Percentiles rank a stretch among this genome's conserved stretches.
Conservation (phyloP, 2,888 invertebrate species). For the Xanthia togata region DNA sequence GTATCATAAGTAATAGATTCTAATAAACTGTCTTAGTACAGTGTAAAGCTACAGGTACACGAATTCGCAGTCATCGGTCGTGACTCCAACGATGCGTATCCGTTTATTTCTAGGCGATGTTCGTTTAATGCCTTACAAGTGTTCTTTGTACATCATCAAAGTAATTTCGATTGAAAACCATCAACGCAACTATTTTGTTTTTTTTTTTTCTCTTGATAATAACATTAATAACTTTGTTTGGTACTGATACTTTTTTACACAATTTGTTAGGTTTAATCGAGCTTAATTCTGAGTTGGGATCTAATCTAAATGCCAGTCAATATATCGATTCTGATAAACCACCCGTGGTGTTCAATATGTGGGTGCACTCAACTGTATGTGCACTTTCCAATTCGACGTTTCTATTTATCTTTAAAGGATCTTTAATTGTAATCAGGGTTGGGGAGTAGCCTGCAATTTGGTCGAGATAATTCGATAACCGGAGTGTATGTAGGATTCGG, state of each 20-base stretch:
- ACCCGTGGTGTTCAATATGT: conserved; percentile 35
- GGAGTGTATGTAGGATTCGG: conserved; percentile 78
- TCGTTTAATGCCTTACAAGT: conserved; percentile 75
- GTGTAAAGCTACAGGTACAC: conserved; percentile 43
- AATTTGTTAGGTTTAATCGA: conserved; percentile 15
- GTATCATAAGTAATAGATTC: conserved; percentile 40
- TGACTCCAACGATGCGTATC: conserved; percentile 65
- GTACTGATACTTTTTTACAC: not conserved
- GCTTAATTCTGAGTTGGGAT: conserved; percentile 25
- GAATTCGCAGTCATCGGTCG: conserved; percentile 49
- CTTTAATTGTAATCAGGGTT: conserved; percentile 53
- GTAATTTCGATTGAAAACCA: conserved; percentile 63
- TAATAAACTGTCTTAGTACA: conserved; percentile 36
- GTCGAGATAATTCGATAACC: conserved; percentile 67
- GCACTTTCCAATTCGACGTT: conserved; percentile 46
- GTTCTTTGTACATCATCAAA: conserved; percentile 75
- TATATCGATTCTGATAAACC: conserved; percentile 38
- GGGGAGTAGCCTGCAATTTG: conserved; percentile 62
- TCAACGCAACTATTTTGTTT: conserved; percentile 18
- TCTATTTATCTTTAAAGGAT: conserved; percentile 58
- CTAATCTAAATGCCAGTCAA: conserved; percentile 31
- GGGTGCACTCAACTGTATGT: conserved; percentile 33
- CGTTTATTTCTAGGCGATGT: conserved; percentile 71
- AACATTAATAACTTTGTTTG: conserved; percentile 26
- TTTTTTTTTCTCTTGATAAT: conserved; percentile 26